Evolutionary conservation across 2,888 invertebrate species (phyloP).

Genomic region (Ormia ochracea): DNA sequence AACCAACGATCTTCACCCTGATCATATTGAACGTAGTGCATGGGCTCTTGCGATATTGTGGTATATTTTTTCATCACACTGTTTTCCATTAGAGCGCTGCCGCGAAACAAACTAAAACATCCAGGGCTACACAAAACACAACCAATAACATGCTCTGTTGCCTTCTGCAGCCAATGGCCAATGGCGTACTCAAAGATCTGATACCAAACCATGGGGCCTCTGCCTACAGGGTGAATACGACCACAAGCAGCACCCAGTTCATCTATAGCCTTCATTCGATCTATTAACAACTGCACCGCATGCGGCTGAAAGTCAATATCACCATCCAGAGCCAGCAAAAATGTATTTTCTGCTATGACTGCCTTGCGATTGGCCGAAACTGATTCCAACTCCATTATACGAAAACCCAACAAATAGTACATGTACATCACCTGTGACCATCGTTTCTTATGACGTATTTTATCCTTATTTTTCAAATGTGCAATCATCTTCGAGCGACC

Average conservation of each 20-base stretch:
- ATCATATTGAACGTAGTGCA: conserved; percentile 94
- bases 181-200: conserved; percentile 94
- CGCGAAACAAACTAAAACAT: conserved; percentile 93
- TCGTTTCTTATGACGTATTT: conserved; percentile 91
- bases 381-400: conserved; percentile 82
- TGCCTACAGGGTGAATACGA: conserved; percentile 91
- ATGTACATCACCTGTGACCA: conserved; percentile 98
- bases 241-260: conserved; percentile 92
- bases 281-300: conserved; percentile 87
- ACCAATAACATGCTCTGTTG: conserved; percentile 92
- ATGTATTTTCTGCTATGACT: conserved; percentile 87
- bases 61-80: conserved; percentile 94
- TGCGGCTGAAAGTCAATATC: conserved; percentile 92
- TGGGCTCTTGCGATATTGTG: conserved; percentile 84
- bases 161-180: conserved; percentile 95
- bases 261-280: conserved; percentile 90
- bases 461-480: conserved; percentile 92
- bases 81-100: conserved; percentile 92
- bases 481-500: conserved; percentile 90
- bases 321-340: conserved; percentile 89
- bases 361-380: conserved; percentile 78
- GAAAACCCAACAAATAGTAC: conserved; percentile 91
- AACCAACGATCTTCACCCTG: conserved; percentile 98
- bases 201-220: conserved; percentile 89
- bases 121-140: conserved; percentile 95